Evolutionary conservation across 2,113 vertebrate genomes (phyloP).

Genomic region (Chloropsis cyanopogon): DNA sequence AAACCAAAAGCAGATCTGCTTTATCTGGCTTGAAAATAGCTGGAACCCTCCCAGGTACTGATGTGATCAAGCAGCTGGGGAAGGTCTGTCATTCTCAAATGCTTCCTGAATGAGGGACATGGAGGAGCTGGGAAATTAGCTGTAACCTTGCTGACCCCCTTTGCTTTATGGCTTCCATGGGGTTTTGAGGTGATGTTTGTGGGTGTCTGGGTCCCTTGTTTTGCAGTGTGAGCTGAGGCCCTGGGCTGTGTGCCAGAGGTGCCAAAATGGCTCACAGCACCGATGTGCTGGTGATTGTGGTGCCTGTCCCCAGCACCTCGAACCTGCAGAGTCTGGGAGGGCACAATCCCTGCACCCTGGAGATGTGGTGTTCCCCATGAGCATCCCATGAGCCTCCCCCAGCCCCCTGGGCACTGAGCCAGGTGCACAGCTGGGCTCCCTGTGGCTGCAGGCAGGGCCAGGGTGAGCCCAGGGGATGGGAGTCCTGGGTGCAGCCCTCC

Average conservation of each 20-base stretch:
- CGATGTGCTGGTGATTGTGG: not conserved
- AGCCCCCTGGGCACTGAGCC: not conserved
- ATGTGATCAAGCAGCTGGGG: rapidly evolving
- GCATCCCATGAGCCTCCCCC: not conserved
- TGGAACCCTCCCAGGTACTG: not conserved
- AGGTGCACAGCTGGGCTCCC: not conserved
- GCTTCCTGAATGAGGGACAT: not conserved
- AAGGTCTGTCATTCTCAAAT: not conserved
- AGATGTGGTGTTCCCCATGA: not conserved
- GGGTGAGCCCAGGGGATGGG: not conserved
- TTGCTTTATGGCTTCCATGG: not conserved
- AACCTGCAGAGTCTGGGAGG: not conserved
- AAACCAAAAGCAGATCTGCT: not conserved
- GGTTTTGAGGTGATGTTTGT: rapidly evolving
- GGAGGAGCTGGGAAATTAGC: not conserved
- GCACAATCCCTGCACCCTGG: not conserved
- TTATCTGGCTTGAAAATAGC: not conserved
- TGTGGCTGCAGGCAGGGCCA: not conserved
- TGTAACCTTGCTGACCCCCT: not conserved
- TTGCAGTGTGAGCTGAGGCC: not conserved
- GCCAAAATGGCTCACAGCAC: rapidly evolving
- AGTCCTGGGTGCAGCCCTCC: not conserved
- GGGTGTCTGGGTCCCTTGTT: not conserved
- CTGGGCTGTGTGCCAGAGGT: not conserved
- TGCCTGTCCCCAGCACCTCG: not conserved